phyloP scores from a whole-genome alignment of 2,113 vertebrate genomes.

The Chelonoidis abingdonii region DNA sequence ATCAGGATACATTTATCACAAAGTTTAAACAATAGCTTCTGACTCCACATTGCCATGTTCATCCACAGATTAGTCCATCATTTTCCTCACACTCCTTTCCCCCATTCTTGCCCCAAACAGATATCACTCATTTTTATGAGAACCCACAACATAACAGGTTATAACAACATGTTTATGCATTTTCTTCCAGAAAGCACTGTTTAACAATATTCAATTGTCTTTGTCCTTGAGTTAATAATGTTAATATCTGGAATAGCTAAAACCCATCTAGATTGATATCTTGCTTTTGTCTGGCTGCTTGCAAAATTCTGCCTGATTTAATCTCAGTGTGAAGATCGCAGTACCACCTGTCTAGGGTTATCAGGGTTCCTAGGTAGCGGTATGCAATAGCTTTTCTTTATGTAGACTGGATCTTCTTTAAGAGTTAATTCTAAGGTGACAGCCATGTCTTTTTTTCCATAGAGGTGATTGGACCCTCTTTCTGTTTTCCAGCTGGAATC shows the following conservation, averaged over 20 bases:
- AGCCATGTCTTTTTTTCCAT: background rate
- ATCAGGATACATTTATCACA: background rate
- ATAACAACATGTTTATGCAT: background rate
- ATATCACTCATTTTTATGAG: slow-evolving; percentile 28
- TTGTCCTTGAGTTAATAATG: background rate
- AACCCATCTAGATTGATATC: background rate
- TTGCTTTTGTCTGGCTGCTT: background rate
- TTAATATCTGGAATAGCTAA: background rate
- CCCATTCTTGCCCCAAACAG: background rate
- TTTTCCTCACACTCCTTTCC: background rate
- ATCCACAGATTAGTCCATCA: background rate
- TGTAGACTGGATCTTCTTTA: background rate
- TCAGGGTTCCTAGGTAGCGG: background rate
- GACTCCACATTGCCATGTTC: background rate
- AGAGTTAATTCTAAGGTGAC: background rate
- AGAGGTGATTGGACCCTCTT: background rate
- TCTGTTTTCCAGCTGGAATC: background rate
- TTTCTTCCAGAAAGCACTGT: background rate
- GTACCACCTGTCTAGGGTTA: background rate
- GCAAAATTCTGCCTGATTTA: background rate
- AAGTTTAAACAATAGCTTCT: background rate
- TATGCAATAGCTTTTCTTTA: background rate
- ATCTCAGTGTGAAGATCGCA: background rate
- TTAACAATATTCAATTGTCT: background rate
- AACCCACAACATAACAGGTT: background rate